Conservation (phyloP, 2,888 invertebrate species). For the Caenorhabditis virilis region DNA sequence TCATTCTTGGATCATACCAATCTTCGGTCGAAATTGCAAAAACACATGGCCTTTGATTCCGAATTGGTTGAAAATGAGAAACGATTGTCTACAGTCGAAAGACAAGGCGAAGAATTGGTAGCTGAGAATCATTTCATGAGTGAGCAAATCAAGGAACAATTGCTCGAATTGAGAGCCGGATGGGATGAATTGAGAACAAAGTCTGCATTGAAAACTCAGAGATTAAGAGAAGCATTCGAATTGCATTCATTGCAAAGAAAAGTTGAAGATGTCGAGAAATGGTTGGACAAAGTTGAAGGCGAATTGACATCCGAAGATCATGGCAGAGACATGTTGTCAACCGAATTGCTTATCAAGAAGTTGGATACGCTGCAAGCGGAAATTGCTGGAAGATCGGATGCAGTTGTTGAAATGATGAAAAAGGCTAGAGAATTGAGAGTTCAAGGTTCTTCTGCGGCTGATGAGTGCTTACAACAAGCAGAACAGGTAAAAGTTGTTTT, state of each 20-base stretch:
- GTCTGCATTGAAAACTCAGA: slow-evolving; percentile 77
- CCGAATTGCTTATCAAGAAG: slow-evolving; percentile 78
- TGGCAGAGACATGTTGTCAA: slow-evolving; percentile 87
- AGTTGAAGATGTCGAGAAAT: slow-evolving; percentile 85
- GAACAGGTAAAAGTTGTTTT: slow-evolving; percentile 72
- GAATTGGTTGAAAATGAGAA: slow-evolving; percentile 85
- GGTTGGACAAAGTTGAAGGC: slow-evolving; percentile 72
- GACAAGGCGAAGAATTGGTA: slow-evolving; percentile 72
- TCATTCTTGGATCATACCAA: slow-evolving; percentile 93
- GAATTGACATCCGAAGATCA: slow-evolving; percentile 80
- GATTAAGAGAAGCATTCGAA: slow-evolving; percentile 64
- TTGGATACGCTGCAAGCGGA: slow-evolving; percentile 70
- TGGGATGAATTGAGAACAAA: slow-evolving; percentile 82
- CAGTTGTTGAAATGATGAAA: slow-evolving; percentile 56
- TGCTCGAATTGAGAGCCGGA: slow-evolving; percentile 83
- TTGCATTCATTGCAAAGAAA: slow-evolving; percentile 73
- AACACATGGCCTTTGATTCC: slow-evolving; percentile 90
- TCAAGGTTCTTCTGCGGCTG: slow-evolving; percentile 38
- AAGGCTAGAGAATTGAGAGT: slow-evolving; percentile 70
- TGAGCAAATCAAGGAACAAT: slow-evolving; percentile 76
- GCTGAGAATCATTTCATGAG: slow-evolving; percentile 85
- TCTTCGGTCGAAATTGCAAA: slow-evolving; percentile 75
- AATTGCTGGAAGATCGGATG: slow-evolving; percentile 54
- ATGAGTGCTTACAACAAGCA: slow-evolving; percentile 73
- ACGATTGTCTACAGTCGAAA: slow-evolving; percentile 54